Evolutionary conservation across 2,797 vertebrate genomes (phyloP).

Genomic region (Thamnophis elegans): DNA sequence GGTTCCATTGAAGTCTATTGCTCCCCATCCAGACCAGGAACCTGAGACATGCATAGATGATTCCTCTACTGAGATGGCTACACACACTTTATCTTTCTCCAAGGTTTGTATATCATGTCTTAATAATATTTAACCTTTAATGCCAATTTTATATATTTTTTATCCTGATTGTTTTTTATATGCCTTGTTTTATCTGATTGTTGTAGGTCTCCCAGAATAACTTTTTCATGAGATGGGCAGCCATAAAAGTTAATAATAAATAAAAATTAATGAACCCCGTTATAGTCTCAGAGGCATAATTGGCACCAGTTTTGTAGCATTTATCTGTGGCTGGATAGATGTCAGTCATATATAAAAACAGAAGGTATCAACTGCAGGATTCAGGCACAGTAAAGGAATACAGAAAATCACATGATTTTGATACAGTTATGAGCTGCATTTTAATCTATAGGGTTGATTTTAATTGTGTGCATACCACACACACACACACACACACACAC

Average conservation of each 20-base stretch:
- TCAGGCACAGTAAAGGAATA: not conserved
- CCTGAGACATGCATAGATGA: not conserved
- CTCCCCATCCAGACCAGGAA: not conserved
- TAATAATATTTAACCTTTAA: not conserved
- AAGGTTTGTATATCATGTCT: not conserved
- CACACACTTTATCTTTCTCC: not conserved
- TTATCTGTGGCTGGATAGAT: not conserved
- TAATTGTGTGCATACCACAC: not conserved
- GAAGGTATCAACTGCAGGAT: not conserved
- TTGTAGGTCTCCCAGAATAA: not conserved
- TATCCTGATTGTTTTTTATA: not conserved
- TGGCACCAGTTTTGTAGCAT: not conserved
- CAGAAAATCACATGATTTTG: not conserved
- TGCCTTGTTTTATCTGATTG: not conserved
- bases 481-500: not conserved
- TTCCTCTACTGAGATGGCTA: not conserved
- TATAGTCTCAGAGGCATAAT: not conserved
- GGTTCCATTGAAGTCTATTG: not conserved
- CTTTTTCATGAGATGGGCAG: not conserved
- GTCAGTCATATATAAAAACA: not conserved
- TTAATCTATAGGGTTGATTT: not conserved
- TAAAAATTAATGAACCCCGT: not conserved
- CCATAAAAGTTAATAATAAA: not conserved
- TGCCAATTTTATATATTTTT: not conserved
- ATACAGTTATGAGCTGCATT: not conserved